Conservation (phyloP, 2,113 vertebrate genomes). For the Brienomyrus longianalis region DNA sequence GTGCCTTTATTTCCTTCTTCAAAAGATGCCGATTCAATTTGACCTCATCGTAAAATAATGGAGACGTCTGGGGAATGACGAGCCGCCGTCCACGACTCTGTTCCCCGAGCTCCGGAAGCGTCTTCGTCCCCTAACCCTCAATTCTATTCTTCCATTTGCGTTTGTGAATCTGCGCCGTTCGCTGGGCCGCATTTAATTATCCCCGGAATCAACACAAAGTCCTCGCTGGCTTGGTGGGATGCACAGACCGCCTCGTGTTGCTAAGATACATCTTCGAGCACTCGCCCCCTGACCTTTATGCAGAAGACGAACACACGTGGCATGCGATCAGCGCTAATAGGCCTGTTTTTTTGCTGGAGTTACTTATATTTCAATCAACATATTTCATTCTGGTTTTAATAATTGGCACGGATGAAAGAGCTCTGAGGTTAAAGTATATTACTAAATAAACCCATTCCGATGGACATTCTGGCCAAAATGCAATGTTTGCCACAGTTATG, state of each 20-base stretch:
- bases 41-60: neutral
- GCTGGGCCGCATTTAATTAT: neutral
- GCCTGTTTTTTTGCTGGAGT: neutral
- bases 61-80: neutral
- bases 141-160: neutral
- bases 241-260: neutral
- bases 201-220: neutral
- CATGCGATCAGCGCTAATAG: neutral
- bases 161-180: neutral
- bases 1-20: neutral
- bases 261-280: neutral
- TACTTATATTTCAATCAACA: neutral
- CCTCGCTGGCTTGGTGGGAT: neutral
- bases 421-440: neutral
- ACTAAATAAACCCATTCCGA: neutral
- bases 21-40: neutral
- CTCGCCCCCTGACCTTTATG: neutral
- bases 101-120: neutral
- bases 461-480: neutral
- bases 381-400: neutral
- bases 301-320: neutral
- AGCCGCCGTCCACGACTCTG: neutral
- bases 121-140: neutral
- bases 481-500: neutral
- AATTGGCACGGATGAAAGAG: neutral